Evolutionary conservation across 2,888 invertebrate genomes (phyloP).

Genomic region (Marasmarcha lunaedactyla): DNA sequence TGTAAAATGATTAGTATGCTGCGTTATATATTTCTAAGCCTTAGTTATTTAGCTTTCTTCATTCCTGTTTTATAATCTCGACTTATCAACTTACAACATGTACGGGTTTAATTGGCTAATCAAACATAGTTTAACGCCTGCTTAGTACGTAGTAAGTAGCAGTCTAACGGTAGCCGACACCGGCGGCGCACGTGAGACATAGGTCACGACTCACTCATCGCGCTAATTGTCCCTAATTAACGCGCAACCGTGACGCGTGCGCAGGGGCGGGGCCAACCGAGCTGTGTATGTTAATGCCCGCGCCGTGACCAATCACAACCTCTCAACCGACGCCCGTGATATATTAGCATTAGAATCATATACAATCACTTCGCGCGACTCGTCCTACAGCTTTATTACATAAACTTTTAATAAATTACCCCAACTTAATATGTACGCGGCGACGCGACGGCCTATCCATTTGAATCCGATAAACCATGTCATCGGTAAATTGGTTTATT

Average conservation of each 20-base stretch:
- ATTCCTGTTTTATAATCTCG: no score
- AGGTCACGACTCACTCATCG: slow-evolving; percentile 40
- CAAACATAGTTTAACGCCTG: no score
- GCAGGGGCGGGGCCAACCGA: slow-evolving; percentile 47
- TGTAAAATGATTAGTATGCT: no score
- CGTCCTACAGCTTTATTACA: slow-evolving; percentile 42
- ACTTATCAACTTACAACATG: no score
- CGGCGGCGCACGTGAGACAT: not conserved
- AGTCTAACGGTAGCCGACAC: no score
- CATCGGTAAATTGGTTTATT: slow-evolving; percentile 40
- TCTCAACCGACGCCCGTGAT: slow-evolving; percentile 48
- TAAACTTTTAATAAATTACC: slow-evolving; percentile 43
- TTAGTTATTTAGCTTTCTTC: no score
- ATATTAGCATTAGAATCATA: slow-evolving; percentile 65
- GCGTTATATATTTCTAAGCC: no score
- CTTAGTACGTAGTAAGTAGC: no score
- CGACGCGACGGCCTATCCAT: slow-evolving; percentile 19
- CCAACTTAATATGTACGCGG: slow-evolving; percentile 30
- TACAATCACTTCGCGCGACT: slow-evolving; percentile 27
- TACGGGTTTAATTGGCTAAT: no score
- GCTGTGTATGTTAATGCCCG: slow-evolving; percentile 62
- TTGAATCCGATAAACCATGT: slow-evolving; percentile 30
- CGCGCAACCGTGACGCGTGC: slow-evolving; percentile 47
- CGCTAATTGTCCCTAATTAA: slow-evolving; percentile 59
- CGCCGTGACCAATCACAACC: slow-evolving; percentile 54